A percentile compares a stretch with the other conserved stretches of the same genome.
These are phyloP conservation scores for Paraescarpia echinospica DNA, from an alignment of 1,140 invertebrate genomes.

Conservation along the genomic window DNA sequence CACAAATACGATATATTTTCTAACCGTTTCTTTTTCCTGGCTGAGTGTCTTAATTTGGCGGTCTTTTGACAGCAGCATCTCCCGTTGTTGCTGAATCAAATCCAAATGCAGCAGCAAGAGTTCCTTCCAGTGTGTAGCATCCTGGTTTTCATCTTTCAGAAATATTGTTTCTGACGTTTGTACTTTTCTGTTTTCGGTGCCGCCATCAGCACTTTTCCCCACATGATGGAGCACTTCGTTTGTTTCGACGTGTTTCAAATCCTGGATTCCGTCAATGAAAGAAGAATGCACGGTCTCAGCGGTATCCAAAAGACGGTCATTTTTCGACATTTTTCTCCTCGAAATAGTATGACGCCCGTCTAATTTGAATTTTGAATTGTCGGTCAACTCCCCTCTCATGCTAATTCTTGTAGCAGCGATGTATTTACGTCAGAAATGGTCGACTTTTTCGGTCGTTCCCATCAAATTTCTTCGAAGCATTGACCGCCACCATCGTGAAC, in stretches of 20 bases:
- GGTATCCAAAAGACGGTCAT: background rate
- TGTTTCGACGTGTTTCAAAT: background rate
- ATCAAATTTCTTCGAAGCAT: background rate
- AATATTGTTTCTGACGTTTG: conserved; percentile 10
- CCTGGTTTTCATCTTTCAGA: conserved; percentile 13
- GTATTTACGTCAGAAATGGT: conserved; percentile 1
- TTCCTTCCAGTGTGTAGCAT: conserved; percentile 64
- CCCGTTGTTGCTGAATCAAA: conserved; percentile 73
- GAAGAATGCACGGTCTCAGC: background rate
- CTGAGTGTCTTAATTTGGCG: conserved; percentile 65
- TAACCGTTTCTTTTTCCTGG: conserved; percentile 70
- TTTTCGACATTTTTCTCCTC: conserved; percentile 20
- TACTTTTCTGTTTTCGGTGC: conserved; percentile 6
- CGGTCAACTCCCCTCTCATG: conserved; percentile 54
- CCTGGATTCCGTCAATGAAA: background rate
- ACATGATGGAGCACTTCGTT: background rate
- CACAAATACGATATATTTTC: conserved; percentile 22
- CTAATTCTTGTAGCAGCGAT: background rate
- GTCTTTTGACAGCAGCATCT: conserved; percentile 70
- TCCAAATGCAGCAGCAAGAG: conserved; percentile 72
- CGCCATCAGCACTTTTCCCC: conserved; percentile 7
- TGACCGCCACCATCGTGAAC: background rate
- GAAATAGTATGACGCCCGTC: conserved; percentile 2
- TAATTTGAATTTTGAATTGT: conserved; percentile 48
- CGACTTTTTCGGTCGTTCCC: background rate